phyloP scores from a whole-genome alignment of 2,797 vertebrate species.

The Catharus ustulatus region DNA sequence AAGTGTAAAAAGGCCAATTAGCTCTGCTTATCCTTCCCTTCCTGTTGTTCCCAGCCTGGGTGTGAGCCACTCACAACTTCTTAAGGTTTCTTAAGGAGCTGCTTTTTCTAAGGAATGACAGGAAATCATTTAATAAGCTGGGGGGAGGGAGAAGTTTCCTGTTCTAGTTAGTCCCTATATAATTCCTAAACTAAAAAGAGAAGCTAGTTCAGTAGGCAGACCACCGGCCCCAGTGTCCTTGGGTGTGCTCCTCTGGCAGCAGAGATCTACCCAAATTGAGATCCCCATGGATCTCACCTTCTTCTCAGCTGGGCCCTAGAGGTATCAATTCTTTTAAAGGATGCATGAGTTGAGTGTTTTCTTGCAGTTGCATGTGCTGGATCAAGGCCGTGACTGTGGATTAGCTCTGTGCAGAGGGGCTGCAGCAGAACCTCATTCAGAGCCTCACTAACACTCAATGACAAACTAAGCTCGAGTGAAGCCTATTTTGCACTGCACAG shows the following conservation, averaged over 20 bases:
- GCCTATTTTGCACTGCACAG: not conserved
- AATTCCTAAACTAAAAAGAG: not conserved
- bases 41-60: slow-evolving; percentile 77
- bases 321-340: not conserved
- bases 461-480: not conserved
- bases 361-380: not conserved
- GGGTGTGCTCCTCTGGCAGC: accelerated
- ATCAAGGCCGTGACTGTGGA: not conserved
- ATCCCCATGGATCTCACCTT: not conserved
- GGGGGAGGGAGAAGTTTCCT: slow-evolving; percentile 43
- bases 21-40: slow-evolving; percentile 74
- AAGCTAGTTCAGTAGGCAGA: not conserved
- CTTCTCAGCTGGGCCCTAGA: not conserved
- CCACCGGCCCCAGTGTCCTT: not conserved
- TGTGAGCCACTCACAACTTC: slow-evolving; percentile 8
- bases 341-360: not conserved
- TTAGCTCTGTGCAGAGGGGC: not conserved
- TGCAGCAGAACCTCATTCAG: not conserved
- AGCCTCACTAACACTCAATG: not conserved
- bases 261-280: not conserved
- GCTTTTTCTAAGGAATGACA: slow-evolving; percentile 73
- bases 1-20: slow-evolving; percentile 79
- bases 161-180: not conserved
- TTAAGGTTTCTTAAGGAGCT: slow-evolving; percentile 71
- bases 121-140: slow-evolving; percentile 80